phyloP scores from a whole-genome alignment of 2,113 vertebrate species.

The Leucopsar rothschildi region DNA sequence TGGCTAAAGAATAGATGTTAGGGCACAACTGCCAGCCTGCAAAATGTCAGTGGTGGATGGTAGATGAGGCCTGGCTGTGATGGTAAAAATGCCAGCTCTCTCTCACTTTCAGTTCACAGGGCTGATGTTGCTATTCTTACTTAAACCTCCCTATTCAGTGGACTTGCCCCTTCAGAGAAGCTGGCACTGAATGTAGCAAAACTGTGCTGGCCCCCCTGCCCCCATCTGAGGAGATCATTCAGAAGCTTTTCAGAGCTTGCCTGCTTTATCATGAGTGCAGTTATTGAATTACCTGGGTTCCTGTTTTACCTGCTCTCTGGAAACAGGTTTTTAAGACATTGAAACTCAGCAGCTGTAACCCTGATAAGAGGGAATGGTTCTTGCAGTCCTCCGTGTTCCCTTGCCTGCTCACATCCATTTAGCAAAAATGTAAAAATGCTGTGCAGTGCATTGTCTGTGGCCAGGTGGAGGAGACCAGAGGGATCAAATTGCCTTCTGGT shows the following conservation, averaged over 20 bases:
- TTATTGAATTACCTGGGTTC: background rate
- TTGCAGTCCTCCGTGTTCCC: background rate
- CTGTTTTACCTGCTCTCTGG: background rate
- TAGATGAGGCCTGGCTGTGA: background rate
- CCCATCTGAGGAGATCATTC: background rate
- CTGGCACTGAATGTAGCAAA: background rate
- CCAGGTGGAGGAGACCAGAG: background rate
- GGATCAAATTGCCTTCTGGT: background rate
- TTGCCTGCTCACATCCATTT: background rate
- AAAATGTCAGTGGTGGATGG: background rate
- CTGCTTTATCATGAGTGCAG: background rate
- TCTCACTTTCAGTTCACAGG: background rate
- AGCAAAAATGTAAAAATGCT: background rate
- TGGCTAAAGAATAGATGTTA: background rate
- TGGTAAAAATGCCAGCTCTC: background rate
- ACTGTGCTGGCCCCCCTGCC: background rate
- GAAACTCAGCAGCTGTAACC: background rate
- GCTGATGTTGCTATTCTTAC: background rate
- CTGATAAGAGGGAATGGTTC: background rate
- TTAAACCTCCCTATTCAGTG: background rate
- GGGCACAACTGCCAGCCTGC: background rate
- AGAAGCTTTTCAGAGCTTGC: background rate
- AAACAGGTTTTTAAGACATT: background rate
- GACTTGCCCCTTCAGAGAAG: background rate
- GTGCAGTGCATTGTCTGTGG: background rate